Evolutionary conservation across 2,797 vertebrate genomes (phyloP), one percentile per base, ranked within the genome.

Genomic region (Centropyge bicolor): DNA sequence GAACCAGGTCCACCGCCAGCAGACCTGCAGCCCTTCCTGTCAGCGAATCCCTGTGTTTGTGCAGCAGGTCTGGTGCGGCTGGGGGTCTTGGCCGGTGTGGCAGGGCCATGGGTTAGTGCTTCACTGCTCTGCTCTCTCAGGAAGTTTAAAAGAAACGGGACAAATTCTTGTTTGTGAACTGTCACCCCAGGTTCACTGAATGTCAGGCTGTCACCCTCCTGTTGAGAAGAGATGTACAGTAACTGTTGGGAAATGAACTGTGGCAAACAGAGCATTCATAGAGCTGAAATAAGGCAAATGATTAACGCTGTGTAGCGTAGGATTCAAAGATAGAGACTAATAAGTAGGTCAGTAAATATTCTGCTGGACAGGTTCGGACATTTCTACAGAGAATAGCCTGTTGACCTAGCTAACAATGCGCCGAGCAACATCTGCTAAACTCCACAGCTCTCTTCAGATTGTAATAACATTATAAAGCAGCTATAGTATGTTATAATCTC

Each of bases 81-180:
- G 66, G 97, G 96, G 52, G 96, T 97, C 93, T 99, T 99, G 82
- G 97, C 98, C 9, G 98, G 98, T 0, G 98, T 99, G 55, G 97
- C 93, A 0, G 98, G 98, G 4, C 98, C 98, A 91, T 99, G 96
- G 61, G 96, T 96, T 22, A 99, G 93, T 55, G 97, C 95, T 68
- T 96, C 96, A 82, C 97, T 96, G 90, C 97, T 98, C 92, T 99
- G 98, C 74, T 99, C 98, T 79, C 97, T 95, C 86, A 99, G 93
- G 90, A 98, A 99, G 91, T 99, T 99, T 24, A 99, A 91, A 74
- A 99, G 93, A 89, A 97, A 99, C 74, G 97, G 96, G 74, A 99
- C 97, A 91, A 99, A 99, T 81, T 98, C 97, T 75, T 97, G 97
- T 83, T 94, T 97, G 81, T 96, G 94, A 7, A 96, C 87, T 11